Percentiles rank a stretch among this genome's conserved stretches.
These are phyloP conservation scores for Sicus ferrugineus DNA, from an alignment of 2,888 invertebrate genomes.

Conservation along the genomic window DNA sequence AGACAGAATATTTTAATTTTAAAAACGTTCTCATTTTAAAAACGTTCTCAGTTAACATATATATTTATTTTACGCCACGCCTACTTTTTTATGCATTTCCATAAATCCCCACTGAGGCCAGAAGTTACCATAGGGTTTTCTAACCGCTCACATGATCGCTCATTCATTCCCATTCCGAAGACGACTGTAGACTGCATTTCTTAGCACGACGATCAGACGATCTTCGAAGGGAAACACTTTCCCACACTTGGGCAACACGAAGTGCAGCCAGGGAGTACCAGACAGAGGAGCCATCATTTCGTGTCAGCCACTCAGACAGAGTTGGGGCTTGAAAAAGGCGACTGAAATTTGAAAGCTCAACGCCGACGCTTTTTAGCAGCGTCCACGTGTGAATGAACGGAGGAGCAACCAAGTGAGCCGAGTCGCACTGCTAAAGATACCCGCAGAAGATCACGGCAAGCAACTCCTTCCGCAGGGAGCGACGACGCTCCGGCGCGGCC, in stretches of 20 bases:
- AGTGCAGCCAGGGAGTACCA: neutral
- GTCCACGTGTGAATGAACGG: slow-evolving; percentile 23
- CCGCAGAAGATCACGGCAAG: slow-evolving; percentile 15
- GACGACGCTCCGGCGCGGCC: neutral
- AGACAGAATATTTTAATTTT: too few relatives aligned
- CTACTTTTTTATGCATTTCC: too few relatives aligned
- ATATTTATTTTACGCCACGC: too few relatives aligned
- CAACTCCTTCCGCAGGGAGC: neutral
- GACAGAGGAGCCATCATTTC: slow-evolving; percentile 36
- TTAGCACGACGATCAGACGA: too few relatives aligned
- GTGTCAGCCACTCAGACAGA: slow-evolving; percentile 30
- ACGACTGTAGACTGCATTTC: neutral
- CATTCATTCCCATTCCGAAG: too few relatives aligned
- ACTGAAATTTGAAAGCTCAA: slow-evolving; percentile 20
- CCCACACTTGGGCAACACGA: slow-evolving; percentile 33
- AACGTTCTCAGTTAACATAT: too few relatives aligned
- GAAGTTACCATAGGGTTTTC: too few relatives aligned
- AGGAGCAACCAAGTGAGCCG: neutral
- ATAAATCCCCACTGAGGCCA: too few relatives aligned
- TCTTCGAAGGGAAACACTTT: too few relatives aligned
- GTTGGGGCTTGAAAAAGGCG: neutral
- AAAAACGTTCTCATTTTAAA: too few relatives aligned
- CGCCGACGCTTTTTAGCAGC: neutral
- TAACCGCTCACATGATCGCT: too few relatives aligned
- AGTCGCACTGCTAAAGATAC: slow-evolving; percentile 4